Evolutionary conservation across 2,888 invertebrate species (phyloP), one percentile per base, ranked within the genome.

Genomic region (Neoaliturus tenellus): DNA sequence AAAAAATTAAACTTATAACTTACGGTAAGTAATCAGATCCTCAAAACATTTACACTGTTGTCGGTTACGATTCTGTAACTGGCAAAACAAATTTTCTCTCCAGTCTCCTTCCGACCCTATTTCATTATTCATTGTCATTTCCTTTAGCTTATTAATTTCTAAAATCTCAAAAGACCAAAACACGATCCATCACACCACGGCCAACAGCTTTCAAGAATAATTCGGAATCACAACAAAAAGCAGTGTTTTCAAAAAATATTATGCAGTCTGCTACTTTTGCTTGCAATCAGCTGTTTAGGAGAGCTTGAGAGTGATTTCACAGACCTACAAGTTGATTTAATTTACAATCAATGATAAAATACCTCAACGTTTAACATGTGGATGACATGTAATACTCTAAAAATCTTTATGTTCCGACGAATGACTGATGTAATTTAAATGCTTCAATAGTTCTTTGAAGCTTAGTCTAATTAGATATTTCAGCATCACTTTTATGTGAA

Each of bases 21-120:
- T 93, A 97, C 97, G 96, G 91, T 96, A 94, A 87, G 93, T 91
- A 88, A 97, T 95, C 86, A 97, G 93, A 89, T 97, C 97, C 88
- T 95, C 94, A 90, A 96, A 97, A 88, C 94, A 94, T 85, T 93
- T 91, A 28, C 95, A 94, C 92, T 97, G 95, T 85, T 92, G 92
- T 90, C 93, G 95, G 90, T 97, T 96, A 89, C 97, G 93, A 85
- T 93, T 93, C 85, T 94, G 94, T 85, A 97, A 90, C 89, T 95
- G 94, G 88, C 91, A 91, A 88, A 96, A 91, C 89, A 97, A 93
- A 89, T 92, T 92, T 88, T 93, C 93, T 89, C 95, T 94, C 96
- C 96, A 97, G 88, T 92, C 88, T 20, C 69, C 31, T 58, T 84
- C 55, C 20, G 81, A 83, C 75, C 69, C 75, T 25, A 81, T 12